These are phyloP conservation scores for Selene dorsalis DNA, from an alignment of 2,797 vertebrate genomes.

Conservation along the genomic window DNA sequence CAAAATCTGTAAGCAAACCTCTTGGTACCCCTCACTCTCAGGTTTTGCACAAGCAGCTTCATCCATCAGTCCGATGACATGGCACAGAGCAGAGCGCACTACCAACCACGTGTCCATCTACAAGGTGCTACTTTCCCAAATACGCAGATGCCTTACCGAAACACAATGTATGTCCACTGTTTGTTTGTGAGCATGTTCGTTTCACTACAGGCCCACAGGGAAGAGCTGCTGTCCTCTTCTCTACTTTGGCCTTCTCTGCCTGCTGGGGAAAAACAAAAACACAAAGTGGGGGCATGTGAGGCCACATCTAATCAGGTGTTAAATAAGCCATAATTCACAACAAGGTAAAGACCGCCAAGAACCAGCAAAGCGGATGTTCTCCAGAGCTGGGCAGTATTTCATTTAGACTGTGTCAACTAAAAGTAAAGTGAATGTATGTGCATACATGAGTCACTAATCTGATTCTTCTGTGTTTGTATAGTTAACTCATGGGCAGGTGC, in stretches of 20 bases:
- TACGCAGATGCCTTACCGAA: not conserved
- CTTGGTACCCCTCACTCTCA: slow-evolving; percentile 8
- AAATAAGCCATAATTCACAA: not conserved
- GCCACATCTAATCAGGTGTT: not conserved
- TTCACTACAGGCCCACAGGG: slow-evolving; percentile 35
- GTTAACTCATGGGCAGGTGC: not conserved
- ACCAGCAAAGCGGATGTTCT: not conserved
- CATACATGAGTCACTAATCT: not conserved
- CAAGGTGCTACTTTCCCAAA: slow-evolving; percentile 2
- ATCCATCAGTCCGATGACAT: slow-evolving; percentile 16
- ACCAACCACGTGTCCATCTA: slow-evolving; percentile 4
- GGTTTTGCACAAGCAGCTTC: slow-evolving; percentile 24
- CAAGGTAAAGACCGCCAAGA: not conserved
- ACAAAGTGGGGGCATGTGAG: slow-evolving; percentile 5
- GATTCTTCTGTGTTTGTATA: not conserved
- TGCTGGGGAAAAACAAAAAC: slow-evolving; percentile 37
- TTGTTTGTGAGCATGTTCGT: slow-evolving; percentile 29
- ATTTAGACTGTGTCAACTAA: not conserved
- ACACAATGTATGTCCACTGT: not conserved
- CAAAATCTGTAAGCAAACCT: too few species aligned
- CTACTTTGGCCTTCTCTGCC: slow-evolving; percentile 42
- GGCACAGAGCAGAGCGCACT: slow-evolving; percentile 4
- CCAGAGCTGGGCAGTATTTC: not conserved
- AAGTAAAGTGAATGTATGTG: not conserved
- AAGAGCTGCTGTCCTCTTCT: slow-evolving; percentile 28